These are phyloP conservation scores for Scylla paramamosain DNA, from an alignment of 1,140 invertebrate genomes.

Conservation along the genomic window DNA sequence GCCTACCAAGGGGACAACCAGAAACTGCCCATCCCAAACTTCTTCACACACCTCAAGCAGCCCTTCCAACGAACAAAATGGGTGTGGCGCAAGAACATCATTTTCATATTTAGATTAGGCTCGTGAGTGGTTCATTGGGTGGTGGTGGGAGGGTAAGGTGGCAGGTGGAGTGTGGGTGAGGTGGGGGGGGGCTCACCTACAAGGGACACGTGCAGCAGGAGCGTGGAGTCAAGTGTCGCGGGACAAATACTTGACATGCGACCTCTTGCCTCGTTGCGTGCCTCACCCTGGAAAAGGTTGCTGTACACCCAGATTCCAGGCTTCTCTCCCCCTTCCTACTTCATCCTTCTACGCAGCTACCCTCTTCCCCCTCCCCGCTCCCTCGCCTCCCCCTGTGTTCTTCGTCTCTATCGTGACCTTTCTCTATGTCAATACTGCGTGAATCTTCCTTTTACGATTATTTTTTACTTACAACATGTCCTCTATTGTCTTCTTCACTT, in stretches of 20 bases:
- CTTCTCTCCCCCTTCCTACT: neutral
- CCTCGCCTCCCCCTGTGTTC: neutral
- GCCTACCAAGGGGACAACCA: neutral
- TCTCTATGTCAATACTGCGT: no score
- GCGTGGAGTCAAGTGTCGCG: neutral
- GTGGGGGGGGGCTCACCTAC: neutral
- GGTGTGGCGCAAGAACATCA: neutral
- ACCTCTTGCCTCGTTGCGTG: neutral
- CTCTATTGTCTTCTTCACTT: no score
- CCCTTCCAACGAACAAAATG: no score
- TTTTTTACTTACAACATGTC: no score
- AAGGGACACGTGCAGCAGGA: neutral
- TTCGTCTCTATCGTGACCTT: neutral
- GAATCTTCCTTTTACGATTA: no score
- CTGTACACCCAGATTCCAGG: neutral
- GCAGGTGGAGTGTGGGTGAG: neutral
- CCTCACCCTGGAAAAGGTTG: neutral
- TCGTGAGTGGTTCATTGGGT: neutral
- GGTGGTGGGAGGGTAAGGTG: neutral
- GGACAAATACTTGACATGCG: neutral
- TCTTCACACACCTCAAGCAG: neutral
- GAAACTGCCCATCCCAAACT: no score
- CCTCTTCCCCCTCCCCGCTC: neutral
- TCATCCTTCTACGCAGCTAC: neutral
- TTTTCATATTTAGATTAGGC: no score